Base-by-base conservation (phyloP, 2,888 invertebrate genomes). In the Labia minor region DNA sequence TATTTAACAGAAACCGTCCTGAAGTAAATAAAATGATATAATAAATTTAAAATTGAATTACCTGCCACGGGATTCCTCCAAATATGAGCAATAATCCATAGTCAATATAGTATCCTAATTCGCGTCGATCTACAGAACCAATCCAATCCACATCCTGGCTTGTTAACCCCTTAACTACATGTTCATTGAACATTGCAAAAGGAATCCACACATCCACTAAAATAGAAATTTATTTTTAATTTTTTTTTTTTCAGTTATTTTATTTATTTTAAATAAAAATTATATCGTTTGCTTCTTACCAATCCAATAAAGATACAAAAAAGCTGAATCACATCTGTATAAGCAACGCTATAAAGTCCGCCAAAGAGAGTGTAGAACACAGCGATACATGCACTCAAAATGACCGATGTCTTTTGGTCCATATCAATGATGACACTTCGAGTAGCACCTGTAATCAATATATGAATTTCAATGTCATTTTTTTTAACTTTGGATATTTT, bases 21-120 rank as follows among this genome's bases (percentile, higher is more conserved):
- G n/a, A n/a, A n/a, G n/a, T n/a, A n/a, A n/a, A n/a, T n/a, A n/a
- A n/a, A n/a, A n/a, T n/a, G n/a, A n/a, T n/a, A n/a, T n/a, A n/a
- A n/a, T n/a, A n/a, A n/a, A n/a, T n/a, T n/a, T n/a, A n/a, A n/a
- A n/a, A n/a, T n/a, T n/a, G 64, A 26, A 26, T 26, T 26, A 88
- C 89, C 86, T 96, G 94, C 95, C 97, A 97, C 0, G 97, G 97
- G 73, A 97, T 96, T 62, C 97, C 97, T 18, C 97, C 97, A 74
- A 97, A 95, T 64, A 96, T 81, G 68, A 97, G 82, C 72, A 98
- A 81, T 72, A 97, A 79, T 11, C 92, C 93, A 72, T 91, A 88
- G 79, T 97, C 97, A 65, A 92, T 73, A 76, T 96, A 97, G 72
- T 82, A 87, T 82, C 90, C 90, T 72, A 88, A 85, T 74, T 90